Evolutionary conservation across 1,140 invertebrate species (phyloP).

Genomic region (Rhagoletis zephyria): DNA sequence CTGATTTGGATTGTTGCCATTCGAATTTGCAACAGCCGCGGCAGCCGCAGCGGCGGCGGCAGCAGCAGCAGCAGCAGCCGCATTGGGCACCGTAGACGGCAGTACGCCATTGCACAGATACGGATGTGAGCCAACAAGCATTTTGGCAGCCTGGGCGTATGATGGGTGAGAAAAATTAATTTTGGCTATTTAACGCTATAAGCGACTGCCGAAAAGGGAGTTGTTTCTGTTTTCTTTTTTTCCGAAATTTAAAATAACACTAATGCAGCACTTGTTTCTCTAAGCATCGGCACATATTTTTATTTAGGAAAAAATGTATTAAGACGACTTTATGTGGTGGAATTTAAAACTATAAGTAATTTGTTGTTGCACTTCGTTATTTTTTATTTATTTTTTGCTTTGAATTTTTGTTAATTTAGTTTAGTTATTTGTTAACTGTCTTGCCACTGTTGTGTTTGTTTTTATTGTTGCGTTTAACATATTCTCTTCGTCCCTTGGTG

Average conservation of each 20-base stretch:
- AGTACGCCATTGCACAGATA: constrained; percentile 71
- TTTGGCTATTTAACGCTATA: constrained; percentile 17
- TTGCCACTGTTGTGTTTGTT: background rate
- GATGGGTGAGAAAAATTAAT: constrained; percentile 47
- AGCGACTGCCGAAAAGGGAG: background rate
- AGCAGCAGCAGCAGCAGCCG: constrained; percentile 57
- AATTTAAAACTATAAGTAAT: too few species aligned
- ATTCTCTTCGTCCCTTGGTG: background rate
- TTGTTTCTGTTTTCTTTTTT: too few species aligned
- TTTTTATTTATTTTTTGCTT: background rate
- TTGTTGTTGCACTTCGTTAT: background rate
- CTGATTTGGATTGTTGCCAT: constrained; percentile 56
- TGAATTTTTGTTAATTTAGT: background rate
- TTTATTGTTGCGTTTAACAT: background rate
- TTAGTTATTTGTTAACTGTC: background rate
- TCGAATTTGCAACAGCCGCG: constrained; percentile 20
- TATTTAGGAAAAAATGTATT: background rate
- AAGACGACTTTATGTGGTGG: too few species aligned
- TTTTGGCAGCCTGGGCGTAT: constrained; percentile 59
- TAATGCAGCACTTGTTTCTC: background rate
- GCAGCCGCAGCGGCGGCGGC: constrained; percentile 44
- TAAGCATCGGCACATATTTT: background rate
- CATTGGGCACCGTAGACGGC: constrained; percentile 60
- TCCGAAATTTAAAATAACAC: background rate
- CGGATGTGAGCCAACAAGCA: constrained; percentile 71